Conservation (phyloP, 2,797 vertebrate species). For the Typhlichthys eigenmanni region DNA sequence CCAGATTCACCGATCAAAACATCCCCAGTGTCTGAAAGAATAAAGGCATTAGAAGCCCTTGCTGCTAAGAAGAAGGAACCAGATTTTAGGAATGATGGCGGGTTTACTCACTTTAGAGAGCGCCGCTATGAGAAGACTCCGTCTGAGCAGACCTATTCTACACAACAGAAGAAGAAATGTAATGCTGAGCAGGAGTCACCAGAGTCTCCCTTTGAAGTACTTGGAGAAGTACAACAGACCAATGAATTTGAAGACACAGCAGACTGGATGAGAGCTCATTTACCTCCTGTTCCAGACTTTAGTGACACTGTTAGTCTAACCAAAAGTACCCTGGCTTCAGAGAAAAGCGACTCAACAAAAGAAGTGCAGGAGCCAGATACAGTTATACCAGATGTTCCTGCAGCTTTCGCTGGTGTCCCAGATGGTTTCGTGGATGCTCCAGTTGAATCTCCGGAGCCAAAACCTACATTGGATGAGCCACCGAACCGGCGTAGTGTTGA, state of each 20-base stretch:
- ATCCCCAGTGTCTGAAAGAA: conserved; percentile 79
- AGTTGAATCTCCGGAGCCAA: conserved; percentile 40
- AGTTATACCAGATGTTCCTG: conserved; percentile 40
- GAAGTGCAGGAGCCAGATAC: conserved; percentile 38
- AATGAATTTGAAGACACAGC: conserved; percentile 84
- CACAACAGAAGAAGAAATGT: conserved; percentile 52
- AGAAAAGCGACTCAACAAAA: conserved; percentile 31
- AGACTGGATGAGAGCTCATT: conserved; percentile 79
- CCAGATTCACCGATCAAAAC: conserved; percentile 73
- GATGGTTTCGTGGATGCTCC: conserved; percentile 76
- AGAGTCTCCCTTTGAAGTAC: conserved; percentile 88
- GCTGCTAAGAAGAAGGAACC: conserved; percentile 76
- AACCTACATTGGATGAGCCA: conserved; percentile 38
- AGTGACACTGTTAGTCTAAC: conserved; percentile 50
- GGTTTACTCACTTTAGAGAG: conserved; percentile 73
- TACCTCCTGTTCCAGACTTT: conserved; percentile 77
- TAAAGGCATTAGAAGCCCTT: conserved; percentile 79
- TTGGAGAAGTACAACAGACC: conserved; percentile 75
- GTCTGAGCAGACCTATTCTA: conserved; percentile 41
- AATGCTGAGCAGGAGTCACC: conserved; percentile 80
- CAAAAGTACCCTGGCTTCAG: conserved; percentile 41
- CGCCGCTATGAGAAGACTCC: conserved; percentile 74
- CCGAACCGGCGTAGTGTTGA: conserved; percentile 61
- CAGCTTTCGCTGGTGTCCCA: conserved; percentile 66
- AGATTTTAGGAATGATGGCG: conserved; percentile 69